These are phyloP conservation scores for Campoletis raptor DNA, from an alignment of 2,888 invertebrate species.

Conservation along the genomic window DNA sequence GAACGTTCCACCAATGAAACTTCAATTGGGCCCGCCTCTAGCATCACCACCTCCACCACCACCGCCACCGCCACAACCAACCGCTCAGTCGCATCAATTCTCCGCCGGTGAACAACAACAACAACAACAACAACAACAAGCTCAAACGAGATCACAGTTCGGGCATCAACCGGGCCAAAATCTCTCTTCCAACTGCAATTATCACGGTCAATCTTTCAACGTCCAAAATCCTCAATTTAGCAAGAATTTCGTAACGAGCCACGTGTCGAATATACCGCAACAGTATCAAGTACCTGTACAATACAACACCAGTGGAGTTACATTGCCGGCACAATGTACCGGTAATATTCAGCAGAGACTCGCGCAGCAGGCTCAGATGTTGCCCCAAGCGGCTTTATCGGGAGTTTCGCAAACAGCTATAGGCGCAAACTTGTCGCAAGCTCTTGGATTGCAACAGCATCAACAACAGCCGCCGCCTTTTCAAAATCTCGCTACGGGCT, in stretches of 20 bases:
- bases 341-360: conserved; percentile 58
- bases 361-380: conserved; percentile 52
- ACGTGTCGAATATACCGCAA: conserved; percentile 70
- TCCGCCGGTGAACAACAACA: conserved; percentile 42
- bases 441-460: conserved; percentile 54
- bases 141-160: conserved; percentile 59
- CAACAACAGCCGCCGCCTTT: conserved; percentile 64
- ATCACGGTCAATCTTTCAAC: conserved; percentile 78
- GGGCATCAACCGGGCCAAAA: conserved; percentile 60
- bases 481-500: conserved; percentile 51
- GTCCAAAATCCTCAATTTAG: conserved; percentile 80
- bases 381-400: conserved; percentile 44
- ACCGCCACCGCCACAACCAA: too few species aligned
- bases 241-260: conserved; percentile 77
- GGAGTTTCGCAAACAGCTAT: conserved; percentile 45
- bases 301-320: conserved; percentile 54
- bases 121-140: conserved; percentile 44
- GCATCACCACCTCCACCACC: neutral
- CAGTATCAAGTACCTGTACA: conserved; percentile 67
- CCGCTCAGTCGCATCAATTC: conserved; percentile 50
- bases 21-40: conserved; percentile 51
- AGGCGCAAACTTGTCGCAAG: conserved; percentile 48
- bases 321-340: conserved; percentile 54
- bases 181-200: conserved; percentile 71
- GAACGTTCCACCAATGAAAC: conserved; percentile 57